Conservation (phyloP, 2,797 vertebrate genomes). For the Denticeps clupeoides region DNA sequence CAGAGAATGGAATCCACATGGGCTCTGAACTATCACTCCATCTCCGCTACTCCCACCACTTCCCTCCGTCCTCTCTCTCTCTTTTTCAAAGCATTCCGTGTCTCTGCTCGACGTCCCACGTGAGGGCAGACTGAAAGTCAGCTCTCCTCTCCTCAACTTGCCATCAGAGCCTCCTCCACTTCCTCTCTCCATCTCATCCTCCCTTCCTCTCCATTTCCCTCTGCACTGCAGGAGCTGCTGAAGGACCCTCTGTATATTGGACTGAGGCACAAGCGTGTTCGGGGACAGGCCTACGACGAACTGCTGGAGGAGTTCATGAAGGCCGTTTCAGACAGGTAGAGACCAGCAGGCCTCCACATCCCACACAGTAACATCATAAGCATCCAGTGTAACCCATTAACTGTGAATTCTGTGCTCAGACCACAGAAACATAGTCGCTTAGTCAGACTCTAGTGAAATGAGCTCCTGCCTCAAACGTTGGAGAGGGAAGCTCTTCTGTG, state of each 20-base stretch:
- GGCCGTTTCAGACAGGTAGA: conserved; percentile 84
- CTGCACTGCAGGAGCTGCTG: conserved; percentile 64
- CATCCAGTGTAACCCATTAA: no score
- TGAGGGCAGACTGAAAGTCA: conserved; percentile 13
- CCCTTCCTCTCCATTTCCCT: conserved; percentile 8
- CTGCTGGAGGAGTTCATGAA: conserved; percentile 97
- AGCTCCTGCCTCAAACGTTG: no score
- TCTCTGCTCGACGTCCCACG: neutral
- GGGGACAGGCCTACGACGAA: conserved; percentile 80
- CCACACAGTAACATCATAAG: no score
- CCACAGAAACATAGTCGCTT: no score
- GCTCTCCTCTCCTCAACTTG: neutral
- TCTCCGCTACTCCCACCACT: no score
- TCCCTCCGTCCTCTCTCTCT: conserved; percentile 3
- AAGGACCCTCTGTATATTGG: conserved; percentile 94
- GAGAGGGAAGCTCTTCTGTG: no score
- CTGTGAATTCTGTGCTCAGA: no score
- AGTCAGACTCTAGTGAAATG: no score
- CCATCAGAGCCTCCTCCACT: neutral
- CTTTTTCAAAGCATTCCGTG: neutral
- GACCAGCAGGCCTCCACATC: conserved; percentile 13
- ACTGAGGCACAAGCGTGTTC: conserved; percentile 78
- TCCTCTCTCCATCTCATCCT: conserved; percentile 1
- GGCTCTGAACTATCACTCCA: no score
- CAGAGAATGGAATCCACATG: no score